Conservation (phyloP, 1,140 invertebrate genomes). For the Neodiprion virginianus region DNA sequence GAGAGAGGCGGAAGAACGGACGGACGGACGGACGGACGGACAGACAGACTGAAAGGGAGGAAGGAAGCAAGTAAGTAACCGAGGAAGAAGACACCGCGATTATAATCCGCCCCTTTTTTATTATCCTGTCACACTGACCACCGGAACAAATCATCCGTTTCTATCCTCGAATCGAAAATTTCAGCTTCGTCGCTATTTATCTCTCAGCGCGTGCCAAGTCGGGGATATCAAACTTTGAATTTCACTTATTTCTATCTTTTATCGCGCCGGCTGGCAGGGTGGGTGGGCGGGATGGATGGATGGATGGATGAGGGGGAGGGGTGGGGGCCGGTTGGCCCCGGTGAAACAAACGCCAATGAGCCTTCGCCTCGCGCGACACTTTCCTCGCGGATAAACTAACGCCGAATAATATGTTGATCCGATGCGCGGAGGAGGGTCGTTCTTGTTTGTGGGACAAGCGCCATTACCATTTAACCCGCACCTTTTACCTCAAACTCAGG, state of each 20-base stretch:
- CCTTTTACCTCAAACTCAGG: not conserved
- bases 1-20: too few relatives aligned
- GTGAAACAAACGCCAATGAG: not conserved
- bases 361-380: not conserved
- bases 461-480: not conserved
- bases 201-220: too few relatives aligned
- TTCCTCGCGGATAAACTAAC: not conserved
- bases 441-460: not conserved
- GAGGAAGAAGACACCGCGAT: too few relatives aligned
- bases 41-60: too few relatives aligned
- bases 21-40: too few relatives aligned
- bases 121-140: too few relatives aligned
- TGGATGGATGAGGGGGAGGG: conserved; percentile 10
- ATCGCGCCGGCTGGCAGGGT: conserved; percentile 24
- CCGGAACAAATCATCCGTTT: too few relatives aligned
- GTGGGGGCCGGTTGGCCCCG: not conserved
- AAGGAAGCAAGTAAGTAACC: too few relatives aligned
- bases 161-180: too few relatives aligned
- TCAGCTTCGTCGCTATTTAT: too few relatives aligned
- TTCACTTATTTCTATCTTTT: conserved; percentile 18
- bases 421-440: not conserved
- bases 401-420: not conserved
- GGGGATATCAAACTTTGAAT: conserved; percentile 42
- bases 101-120: too few relatives aligned
- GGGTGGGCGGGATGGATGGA: conserved; percentile 17